Base-by-base conservation (phyloP, 2,113 vertebrate genomes). In the Apodemus sylvaticus region DNA sequence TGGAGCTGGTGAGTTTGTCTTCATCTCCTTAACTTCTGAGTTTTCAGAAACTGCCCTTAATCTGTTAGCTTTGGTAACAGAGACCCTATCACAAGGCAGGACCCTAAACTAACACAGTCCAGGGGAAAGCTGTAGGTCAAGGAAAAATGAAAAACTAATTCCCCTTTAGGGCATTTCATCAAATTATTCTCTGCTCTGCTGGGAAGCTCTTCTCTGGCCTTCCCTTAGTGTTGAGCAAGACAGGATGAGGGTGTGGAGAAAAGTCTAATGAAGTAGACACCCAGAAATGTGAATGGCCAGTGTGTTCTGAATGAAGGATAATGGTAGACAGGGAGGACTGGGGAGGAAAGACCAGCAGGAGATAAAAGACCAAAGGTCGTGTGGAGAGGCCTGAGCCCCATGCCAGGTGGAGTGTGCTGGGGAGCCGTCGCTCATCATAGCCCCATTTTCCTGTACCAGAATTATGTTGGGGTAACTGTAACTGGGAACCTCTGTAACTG, bases 1-100 rank as follows among this genome's bases (percentile, higher is more conserved):
- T 10, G 62, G 48, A 94, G 53, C 94, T 85, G 79, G 90, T 96
- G 45, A 93, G 92, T 96, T 26, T 42, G 12, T 26, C 45, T 78
- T 0, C 24, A 58, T 53, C 7, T 24, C 22, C 53, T 73, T 77
- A 4, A 55, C 26, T 51, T 79, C 22, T 48, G 42, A 26, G 1
- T 11, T 87, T 85, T 68, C 51, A 77, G 42, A 7, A 60, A 36
- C 87, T 31, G 45, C 20, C 39, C 24, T 76, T 39, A 86, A 87
- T 22, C 29, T 6, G 0, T 64, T 90, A 58, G 9, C n/a, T 68
- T 90, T 4, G 7, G 3, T 64, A 26, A 86, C 17, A 29, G 39
- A 86, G n/a, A n/a, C 79, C 19, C 48, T 92, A 70, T 86, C 89
- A 36, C 17, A 6, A 95, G 19, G 42, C 13, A 81, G 20, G 42